These are phyloP conservation scores for Ptilonorhynchus violaceus DNA, from an alignment of 2,113 vertebrate genomes.

Conservation along the genomic window DNA sequence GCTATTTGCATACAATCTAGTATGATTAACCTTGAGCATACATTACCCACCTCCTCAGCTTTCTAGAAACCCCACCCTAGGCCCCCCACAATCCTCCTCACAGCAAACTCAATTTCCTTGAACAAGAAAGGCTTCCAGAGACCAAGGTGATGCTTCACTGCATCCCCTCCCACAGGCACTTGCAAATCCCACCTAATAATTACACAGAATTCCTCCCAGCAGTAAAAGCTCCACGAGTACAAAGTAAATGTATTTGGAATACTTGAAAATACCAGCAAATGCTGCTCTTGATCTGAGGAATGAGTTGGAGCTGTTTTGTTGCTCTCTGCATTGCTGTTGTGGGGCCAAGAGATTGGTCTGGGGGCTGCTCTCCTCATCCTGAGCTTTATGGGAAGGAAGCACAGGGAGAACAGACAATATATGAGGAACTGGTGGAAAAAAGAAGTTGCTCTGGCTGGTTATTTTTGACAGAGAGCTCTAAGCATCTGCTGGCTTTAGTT, in stretches of 20 bases:
- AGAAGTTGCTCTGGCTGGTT: not conserved
- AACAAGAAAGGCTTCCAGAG: not conserved
- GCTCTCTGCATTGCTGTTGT: not conserved
- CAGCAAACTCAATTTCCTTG: not conserved
- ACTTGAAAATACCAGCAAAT: not conserved
- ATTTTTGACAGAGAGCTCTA: slow-evolving; percentile 2
- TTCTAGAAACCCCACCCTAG: not conserved
- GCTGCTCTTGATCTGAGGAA: not conserved
- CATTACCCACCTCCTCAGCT: not conserved
- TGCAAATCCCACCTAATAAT: not conserved
- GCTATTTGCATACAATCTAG: not conserved
- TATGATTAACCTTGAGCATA: not conserved
- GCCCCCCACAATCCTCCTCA: not conserved
- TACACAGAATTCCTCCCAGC: not conserved
- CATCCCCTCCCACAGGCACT: not conserved
- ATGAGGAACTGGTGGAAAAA: not conserved
- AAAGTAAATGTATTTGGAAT: not conserved
- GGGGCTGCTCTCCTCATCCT: not conserved
- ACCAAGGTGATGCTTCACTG: not conserved
- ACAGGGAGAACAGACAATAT: not conserved
- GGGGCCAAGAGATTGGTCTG: not conserved
- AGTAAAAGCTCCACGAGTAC: not conserved
- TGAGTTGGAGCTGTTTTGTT: not conserved
- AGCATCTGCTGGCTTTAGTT: slow-evolving; percentile 16
- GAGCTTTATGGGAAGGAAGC: not conserved